Conservation (phyloP, 2,888 invertebrate genomes). For the Hydrotaea diabolus region DNA sequence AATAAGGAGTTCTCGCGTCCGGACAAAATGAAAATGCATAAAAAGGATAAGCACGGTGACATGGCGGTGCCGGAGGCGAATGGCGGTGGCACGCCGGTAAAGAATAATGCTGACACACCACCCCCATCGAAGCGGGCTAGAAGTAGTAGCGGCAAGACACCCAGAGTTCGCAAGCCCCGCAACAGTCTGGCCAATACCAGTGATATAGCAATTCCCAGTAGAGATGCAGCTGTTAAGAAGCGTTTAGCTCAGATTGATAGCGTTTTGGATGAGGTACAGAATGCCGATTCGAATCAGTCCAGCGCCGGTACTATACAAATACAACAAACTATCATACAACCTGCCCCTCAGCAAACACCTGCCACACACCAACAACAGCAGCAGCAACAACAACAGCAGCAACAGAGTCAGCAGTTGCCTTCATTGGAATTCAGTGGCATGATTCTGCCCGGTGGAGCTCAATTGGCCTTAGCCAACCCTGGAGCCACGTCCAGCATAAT, state of each 20-base stretch:
- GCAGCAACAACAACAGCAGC: constrained; percentile 62
- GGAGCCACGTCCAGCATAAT: constrained; percentile 73
- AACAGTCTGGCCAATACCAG: constrained; percentile 69
- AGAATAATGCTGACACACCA: constrained; percentile 61
- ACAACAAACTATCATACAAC: constrained; percentile 64
- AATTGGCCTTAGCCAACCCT: constrained; percentile 77
- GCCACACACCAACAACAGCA: constrained; percentile 68
- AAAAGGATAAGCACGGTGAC: constrained; percentile 79
- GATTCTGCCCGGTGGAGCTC: constrained; percentile 78
- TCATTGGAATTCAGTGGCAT: constrained; percentile 78
- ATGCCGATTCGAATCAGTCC: constrained; percentile 71
- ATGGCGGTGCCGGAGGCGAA: constrained; percentile 70
- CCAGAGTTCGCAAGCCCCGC: constrained; percentile 73
- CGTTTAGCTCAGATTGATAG: constrained; percentile 77
- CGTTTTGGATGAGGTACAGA: constrained; percentile 77
- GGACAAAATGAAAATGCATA: constrained; percentile 80
- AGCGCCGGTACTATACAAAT: constrained; percentile 53
- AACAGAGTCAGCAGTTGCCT: constrained; percentile 74
- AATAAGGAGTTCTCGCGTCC: constrained; percentile 79
- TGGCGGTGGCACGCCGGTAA: constrained; percentile 52
- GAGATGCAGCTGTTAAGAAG: constrained; percentile 73
- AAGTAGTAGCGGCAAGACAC: constrained; percentile 65
- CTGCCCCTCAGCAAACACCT: constrained; percentile 66
- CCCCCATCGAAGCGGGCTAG: constrained; percentile 71
- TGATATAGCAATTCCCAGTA: constrained; percentile 57